Base-by-base conservation (phyloP, 2,888 invertebrate species). In the Philereme vetulata region DNA sequence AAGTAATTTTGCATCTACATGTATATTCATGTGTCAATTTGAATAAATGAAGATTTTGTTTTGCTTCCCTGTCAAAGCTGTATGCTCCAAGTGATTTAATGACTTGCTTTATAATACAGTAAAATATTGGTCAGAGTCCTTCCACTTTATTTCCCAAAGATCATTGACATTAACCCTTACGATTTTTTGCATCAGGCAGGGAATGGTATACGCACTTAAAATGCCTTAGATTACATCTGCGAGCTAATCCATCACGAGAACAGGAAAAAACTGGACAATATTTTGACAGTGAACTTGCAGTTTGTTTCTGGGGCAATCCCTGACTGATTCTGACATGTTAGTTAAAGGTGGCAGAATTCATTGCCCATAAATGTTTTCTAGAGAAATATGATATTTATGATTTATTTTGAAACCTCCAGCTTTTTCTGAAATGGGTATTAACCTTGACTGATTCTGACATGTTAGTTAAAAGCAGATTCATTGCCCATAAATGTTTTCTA, bases 121-220 rank as follows among this genome's bases (percentile, higher is more conserved):
- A 21, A 58, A 64, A 65, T 63, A 51, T 57, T 52, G 57, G 54
- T 64, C 11, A 48, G 48, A 54, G 46, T 48, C 62, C 59, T 61
- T 51, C 65, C 62, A 64, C 64, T 66, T 72, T 68, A 72, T 67
- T 66, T 66, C 61, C 47, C 53, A 71, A 57, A 60, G 66, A 65
- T 62, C 64, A 56, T 63, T 63, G 69, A 65, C 65, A 49, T 55
- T 50, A 50, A n/a, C 53, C 48, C 42, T 36, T 50, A 36, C 42
- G 56, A 34, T 42, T 52, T 34, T 53, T 56, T 51, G 51, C 21
- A 34, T 21, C 36, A 36, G 40, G 11, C 51, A 55, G 36, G 36
- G 42, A 43, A 38, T 51, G 10, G 7, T 36, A 43, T 56, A 49
- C 40, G 51, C 60, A 56, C 60, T 63, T 64, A 60, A 51, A 52